Conservation (phyloP, 37 sponge, comb jelly and placozoan species). For the Hexactinellida sp. region DNA sequence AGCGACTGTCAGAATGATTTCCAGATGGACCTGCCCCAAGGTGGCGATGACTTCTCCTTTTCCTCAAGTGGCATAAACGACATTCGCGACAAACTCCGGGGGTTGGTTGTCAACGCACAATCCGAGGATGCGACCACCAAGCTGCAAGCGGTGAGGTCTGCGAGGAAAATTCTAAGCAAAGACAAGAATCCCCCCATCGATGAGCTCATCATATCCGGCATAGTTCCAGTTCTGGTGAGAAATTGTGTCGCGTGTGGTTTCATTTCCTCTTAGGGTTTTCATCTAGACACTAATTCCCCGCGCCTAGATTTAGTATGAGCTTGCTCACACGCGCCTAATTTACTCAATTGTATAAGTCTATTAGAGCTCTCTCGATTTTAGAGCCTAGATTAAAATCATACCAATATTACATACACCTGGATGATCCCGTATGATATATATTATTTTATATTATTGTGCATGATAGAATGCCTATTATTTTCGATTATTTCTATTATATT, state of each 20-base stretch:
- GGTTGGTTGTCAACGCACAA: slow-evolving; percentile 29
- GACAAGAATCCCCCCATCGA: slow-evolving; percentile 78
- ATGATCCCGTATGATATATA: too few species aligned
- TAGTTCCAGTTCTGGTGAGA: slow-evolving; percentile 66
- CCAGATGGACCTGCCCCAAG: neutral
- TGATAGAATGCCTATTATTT: too few species aligned
- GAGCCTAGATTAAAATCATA: too few species aligned
- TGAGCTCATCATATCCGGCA: slow-evolving; percentile 58
- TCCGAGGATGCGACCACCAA: slow-evolving; percentile 33
- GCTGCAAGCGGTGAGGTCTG: slow-evolving; percentile 42
- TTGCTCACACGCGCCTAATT: too few species aligned
- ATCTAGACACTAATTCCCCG: too few species aligned
- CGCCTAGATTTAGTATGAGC: too few species aligned
- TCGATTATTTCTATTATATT: neutral
- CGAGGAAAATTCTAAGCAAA: slow-evolving; percentile 65
- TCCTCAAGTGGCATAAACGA: neutral
- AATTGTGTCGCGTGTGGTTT: too few species aligned
- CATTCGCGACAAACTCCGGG: neutral
- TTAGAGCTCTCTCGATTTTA: too few species aligned
- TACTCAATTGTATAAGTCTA: too few species aligned
- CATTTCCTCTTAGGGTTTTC: too few species aligned
- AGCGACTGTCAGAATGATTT: neutral
- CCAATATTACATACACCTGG: too few species aligned
- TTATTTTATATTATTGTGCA: too few species aligned
- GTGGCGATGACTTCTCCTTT: slow-evolving; percentile 10